Base-by-base conservation (phyloP, 2,113 vertebrate genomes). In the Oplegnathus fasciatus region DNA sequence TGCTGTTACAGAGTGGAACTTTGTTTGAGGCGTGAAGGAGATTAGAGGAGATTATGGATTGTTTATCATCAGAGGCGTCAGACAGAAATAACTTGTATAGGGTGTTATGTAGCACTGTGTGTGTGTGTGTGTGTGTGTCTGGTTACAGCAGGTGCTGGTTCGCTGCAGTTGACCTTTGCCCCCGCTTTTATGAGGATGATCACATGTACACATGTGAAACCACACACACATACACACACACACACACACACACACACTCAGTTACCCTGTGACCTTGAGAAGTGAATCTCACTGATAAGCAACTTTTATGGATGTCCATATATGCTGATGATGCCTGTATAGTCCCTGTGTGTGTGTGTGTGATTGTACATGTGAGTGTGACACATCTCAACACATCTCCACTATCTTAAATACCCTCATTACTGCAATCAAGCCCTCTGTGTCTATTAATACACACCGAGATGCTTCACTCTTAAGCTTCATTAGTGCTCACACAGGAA, bases 111-210 rank as follows among this genome's bases (percentile, higher is more conserved):
- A 34, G 48, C 48, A 8, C 57, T 50, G 24, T 65, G 46, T 52
- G 52, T 73, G 32, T 82, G 60, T 75, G 52, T 32, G 22, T 34
- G 28, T 40, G 28, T 66, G 66, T 60, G 55, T 69, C 2, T 37
- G 37, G 17, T 69, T 86, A 68, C 73, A 87, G 84, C 88, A 90
- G 90, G 79, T 90, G 88, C n/a, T 32, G 65, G n/a, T 17, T 80
- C 14, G 9, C 42, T 86, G 64, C 75, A 82, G 83, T 50, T 86
- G 84, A 90, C 66, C 73, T 87, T 82, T 55, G 73, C 32, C 79
- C 68, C 32, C n/a, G 24, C 37, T 34, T 75, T 80, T 85, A 80
- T 60, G 78, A 83, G 64, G 64, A 54, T 71, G 76, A 85, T 90
- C 71, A 71, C 78, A 85, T 75, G 67, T 11, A 15, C 22, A 20